Conservation (phyloP, 2,797 vertebrate genomes). For the Picus viridis region DNA sequence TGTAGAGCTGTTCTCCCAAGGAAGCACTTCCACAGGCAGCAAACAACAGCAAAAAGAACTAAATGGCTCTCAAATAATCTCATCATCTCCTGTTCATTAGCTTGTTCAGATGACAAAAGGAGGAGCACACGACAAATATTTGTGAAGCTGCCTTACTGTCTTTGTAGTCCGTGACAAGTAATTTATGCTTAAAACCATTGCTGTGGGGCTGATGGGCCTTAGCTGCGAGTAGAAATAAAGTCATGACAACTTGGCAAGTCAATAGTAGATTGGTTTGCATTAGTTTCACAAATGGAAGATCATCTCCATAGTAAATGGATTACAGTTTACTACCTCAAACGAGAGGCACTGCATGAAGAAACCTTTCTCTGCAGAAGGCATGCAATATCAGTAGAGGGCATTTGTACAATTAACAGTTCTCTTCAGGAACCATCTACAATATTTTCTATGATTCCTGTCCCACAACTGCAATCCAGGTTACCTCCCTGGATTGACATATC, state of each 20-base stretch:
- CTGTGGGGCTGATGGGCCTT: not conserved
- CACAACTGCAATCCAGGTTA: not conserved
- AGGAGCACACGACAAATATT: not conserved
- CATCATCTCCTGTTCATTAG: not conserved
- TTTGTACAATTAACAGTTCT: not conserved
- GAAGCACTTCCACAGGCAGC: not conserved
- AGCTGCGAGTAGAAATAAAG: not conserved
- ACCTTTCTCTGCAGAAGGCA: not conserved
- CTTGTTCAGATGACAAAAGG: not conserved
- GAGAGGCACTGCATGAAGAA: not conserved
- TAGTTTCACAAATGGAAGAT: not conserved
- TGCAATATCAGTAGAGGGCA: not conserved
- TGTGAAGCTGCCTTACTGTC: not conserved
- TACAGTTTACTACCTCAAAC: not conserved
- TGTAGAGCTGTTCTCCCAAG: not conserved
- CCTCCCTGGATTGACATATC: not conserved
- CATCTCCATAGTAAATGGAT: not conserved
- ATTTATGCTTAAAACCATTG: not conserved
- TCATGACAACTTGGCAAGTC: not conserved
- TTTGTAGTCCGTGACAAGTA: not conserved
- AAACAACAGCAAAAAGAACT: not conserved
- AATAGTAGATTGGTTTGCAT: not conserved
- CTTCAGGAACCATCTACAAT: not conserved
- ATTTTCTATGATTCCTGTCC: not conserved
- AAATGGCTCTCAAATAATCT: not conserved